phyloP scores from a whole-genome alignment of 2,888 invertebrate species.

The Agrotis puta region DNA sequence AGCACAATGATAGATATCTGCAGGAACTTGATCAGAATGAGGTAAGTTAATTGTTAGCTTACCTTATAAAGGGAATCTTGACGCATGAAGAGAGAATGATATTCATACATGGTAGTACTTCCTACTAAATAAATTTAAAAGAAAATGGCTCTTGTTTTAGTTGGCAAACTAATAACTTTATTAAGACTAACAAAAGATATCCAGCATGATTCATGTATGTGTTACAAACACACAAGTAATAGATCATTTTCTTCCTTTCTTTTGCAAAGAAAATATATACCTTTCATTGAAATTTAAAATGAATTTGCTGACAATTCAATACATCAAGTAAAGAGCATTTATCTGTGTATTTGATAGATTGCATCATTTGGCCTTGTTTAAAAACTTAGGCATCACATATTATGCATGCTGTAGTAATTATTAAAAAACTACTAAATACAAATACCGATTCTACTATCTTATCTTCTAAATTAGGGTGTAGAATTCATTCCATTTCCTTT shows the following conservation, averaged over 20 bases:
- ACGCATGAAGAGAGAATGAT: neutral
- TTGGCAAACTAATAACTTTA: neutral
- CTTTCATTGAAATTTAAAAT: neutral
- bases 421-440: neutral
- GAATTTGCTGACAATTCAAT: slow-evolving; percentile 13
- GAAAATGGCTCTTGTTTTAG: neutral
- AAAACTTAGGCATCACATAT: neutral
- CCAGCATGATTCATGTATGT: too few species aligned
- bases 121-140: neutral
- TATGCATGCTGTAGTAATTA: neutral
- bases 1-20: slow-evolving; percentile 93
- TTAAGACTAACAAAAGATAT: neutral
- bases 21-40: slow-evolving; percentile 93
- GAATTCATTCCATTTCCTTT: too few species aligned
- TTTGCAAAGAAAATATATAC: neutral
- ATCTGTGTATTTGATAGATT: neutral
- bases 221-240: neutral
- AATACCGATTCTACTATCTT: neutral
- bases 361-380: neutral
- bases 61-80: neutral
- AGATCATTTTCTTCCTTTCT: too few species aligned
- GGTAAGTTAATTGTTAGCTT: slow-evolving; percentile 86
- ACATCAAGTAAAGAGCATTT: neutral
- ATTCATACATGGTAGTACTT: neutral
- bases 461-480: too few species aligned